Conservation (phyloP, 2,888 invertebrate genomes). For the Nemotelus pantherinus region DNA sequence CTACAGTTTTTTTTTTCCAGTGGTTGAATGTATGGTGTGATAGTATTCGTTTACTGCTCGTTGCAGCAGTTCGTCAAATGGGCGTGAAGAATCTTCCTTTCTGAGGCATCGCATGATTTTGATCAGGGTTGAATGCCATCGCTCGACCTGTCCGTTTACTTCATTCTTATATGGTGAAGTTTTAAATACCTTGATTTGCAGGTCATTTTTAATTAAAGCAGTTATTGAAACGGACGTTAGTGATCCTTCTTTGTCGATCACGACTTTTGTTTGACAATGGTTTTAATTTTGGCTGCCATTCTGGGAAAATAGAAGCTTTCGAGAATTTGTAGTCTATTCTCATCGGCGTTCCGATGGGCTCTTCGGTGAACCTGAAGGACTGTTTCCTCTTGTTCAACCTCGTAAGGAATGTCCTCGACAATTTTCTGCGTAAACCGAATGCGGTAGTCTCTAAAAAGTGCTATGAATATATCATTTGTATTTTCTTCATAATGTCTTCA, state of each 20-base stretch:
- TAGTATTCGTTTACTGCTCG: conserved; percentile 42
- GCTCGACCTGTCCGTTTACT: conserved; percentile 20
- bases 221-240: neutral
- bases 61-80: conserved; percentile 10
- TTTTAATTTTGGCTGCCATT: conserved; percentile 45
- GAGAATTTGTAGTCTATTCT: conserved; percentile 46
- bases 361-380: conserved; percentile 44
- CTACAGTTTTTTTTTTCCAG: conserved; percentile 46
- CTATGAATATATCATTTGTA: neutral
- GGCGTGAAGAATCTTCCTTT: neutral
- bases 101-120: conserved; percentile 23
- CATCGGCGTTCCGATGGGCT: conserved; percentile 47
- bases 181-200: conserved; percentile 27
- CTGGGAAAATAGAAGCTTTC: conserved; percentile 45
- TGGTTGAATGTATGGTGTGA: conserved; percentile 45
- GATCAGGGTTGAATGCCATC: conserved; percentile 6
- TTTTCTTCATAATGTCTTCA: neutral
- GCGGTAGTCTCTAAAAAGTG: neutral
- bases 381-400: conserved; percentile 43
- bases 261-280: conserved; percentile 28
- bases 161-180: conserved; percentile 22
- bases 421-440: conserved; percentile 12
- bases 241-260: conserved; percentile 3
- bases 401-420: conserved; percentile 43
- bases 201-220: conserved; percentile 3